Evolutionary conservation across 2,113 vertebrate species (phyloP).

Genomic region (Esox niger): DNA sequence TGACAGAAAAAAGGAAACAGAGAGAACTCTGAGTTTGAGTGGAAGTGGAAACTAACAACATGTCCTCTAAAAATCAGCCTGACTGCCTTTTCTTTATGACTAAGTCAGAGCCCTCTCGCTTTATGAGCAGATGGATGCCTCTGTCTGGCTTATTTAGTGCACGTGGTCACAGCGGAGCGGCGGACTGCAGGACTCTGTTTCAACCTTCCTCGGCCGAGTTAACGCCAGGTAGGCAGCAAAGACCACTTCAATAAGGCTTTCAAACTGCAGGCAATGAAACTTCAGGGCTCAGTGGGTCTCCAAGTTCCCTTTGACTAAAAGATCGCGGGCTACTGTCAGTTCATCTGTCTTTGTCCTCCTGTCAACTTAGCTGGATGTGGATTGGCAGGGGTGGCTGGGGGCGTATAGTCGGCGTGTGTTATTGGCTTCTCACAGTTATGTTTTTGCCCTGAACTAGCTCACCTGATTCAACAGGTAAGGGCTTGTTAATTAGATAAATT

Average conservation of each 20-base stretch:
- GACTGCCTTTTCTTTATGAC: constrained; percentile 20
- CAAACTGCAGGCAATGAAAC: constrained; percentile 40
- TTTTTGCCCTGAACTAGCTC: no score
- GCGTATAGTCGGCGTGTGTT: no score
- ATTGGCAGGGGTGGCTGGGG: not conserved
- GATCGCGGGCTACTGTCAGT: constrained; percentile 60
- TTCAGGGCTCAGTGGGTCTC: constrained; percentile 42
- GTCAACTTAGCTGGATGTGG: constrained; percentile 27
- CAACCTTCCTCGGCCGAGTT: constrained; percentile 43
- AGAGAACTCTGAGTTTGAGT: constrained; percentile 19
- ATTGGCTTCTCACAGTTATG: no score
- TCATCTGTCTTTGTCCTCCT: constrained; percentile 53
- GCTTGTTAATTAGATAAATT: no score
- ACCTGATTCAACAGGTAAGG: no score
- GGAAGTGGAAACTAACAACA: constrained; percentile 11
- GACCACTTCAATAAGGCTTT: constrained; percentile 50
- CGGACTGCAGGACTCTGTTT: constrained; percentile 1
- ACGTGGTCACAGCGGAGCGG: no score
- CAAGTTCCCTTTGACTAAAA: constrained; percentile 61
- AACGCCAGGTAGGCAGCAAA: constrained; percentile 41
- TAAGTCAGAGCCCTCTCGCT: constrained; percentile 16
- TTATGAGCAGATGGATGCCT: constrained; percentile 37
- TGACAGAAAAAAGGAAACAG: not conserved
- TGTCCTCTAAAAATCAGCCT: constrained; percentile 34
- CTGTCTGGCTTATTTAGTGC: constrained; percentile 34